Conservation (phyloP, 2,797 vertebrate genomes). For the Meriones psammophilus region DNA sequence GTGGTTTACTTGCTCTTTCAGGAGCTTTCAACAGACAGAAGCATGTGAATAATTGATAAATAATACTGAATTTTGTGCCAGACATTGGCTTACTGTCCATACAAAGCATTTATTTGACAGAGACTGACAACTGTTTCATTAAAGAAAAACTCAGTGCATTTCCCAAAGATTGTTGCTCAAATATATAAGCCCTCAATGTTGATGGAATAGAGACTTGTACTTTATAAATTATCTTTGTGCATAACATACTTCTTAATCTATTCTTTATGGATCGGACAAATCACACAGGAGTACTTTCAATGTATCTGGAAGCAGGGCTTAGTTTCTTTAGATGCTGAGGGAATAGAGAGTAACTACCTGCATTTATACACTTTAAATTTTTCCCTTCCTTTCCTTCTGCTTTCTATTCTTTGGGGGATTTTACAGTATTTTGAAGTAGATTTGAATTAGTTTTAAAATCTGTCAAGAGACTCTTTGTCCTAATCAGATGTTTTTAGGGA, state of each 20-base stretch:
- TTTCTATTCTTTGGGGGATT: not conserved
- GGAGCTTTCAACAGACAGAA: conserved; percentile 34
- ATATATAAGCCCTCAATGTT: not conserved
- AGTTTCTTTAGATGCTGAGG: not conserved
- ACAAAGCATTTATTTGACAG: not conserved
- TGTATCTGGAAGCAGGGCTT: not conserved
- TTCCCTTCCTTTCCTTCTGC: not conserved
- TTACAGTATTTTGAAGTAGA: conserved; percentile 32
- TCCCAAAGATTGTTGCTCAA: not conserved
- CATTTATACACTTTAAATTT: not conserved
- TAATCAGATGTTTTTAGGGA: not conserved
- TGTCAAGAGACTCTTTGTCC: conserved; percentile 35
- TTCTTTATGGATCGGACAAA: conserved; percentile 54
- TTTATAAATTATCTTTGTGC: conserved; percentile 18
- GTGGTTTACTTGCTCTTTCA: not conserved
- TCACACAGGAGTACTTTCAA: not conserved
- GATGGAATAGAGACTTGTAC: not conserved
- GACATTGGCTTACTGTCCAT: not conserved
- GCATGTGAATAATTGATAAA: conserved; percentile 54
- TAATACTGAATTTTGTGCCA: not conserved
- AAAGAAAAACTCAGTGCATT: not conserved
- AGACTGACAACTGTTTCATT: conserved; percentile 49
- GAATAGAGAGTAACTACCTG: not conserved
- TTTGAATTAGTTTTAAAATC: conserved; percentile 42
- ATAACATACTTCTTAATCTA: conserved; percentile 36